phyloP scores from a whole-genome alignment of 2,797 vertebrate genomes.

The Pyrocephalus nanus region DNA sequence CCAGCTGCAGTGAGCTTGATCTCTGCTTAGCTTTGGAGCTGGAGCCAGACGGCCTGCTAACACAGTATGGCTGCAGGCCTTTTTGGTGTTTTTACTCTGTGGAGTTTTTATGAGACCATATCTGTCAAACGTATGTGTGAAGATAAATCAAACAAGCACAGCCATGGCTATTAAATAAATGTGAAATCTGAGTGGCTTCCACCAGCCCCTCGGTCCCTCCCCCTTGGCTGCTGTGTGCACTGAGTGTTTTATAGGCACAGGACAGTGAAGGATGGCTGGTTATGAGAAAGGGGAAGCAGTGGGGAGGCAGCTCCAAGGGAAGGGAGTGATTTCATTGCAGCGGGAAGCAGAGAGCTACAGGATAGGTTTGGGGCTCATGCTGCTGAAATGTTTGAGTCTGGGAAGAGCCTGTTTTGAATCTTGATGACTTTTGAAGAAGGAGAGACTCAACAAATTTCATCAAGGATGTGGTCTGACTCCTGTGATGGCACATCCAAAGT shows the following conservation, averaged over 20 bases:
- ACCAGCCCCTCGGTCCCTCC: neutral
- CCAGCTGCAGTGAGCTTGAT: neutral
- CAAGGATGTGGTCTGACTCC: neutral
- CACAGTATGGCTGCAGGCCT: constrained; percentile 53
- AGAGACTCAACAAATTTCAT: neutral
- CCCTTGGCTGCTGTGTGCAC: neutral
- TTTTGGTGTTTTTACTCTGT: constrained; percentile 65
- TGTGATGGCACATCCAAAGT: neutral
- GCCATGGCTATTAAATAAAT: constrained; percentile 53
- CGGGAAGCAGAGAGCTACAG: neutral
- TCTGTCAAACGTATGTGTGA: constrained; percentile 69
- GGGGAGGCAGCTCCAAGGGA: neutral
- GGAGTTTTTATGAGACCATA: constrained; percentile 73
- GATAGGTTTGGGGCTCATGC: neutral
- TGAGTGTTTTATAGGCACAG: constrained; percentile 40
- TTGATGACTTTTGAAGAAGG: neutral
- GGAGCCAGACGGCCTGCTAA: constrained; percentile 32
- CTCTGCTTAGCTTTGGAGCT: neutral
- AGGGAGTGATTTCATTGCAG: neutral
- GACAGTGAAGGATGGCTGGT: neutral
- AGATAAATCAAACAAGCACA: constrained; percentile 67
- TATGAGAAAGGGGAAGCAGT: constrained; percentile 5
- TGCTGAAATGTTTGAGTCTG: neutral
- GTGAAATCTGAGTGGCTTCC: constrained; percentile 63
- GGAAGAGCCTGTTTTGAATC: neutral